Percentiles rank a stretch among this genome's conserved stretches.
phyloP scores from a whole-genome alignment of 1,140 invertebrate genomes.

The Brachionus asplanchnoidis region DNA sequence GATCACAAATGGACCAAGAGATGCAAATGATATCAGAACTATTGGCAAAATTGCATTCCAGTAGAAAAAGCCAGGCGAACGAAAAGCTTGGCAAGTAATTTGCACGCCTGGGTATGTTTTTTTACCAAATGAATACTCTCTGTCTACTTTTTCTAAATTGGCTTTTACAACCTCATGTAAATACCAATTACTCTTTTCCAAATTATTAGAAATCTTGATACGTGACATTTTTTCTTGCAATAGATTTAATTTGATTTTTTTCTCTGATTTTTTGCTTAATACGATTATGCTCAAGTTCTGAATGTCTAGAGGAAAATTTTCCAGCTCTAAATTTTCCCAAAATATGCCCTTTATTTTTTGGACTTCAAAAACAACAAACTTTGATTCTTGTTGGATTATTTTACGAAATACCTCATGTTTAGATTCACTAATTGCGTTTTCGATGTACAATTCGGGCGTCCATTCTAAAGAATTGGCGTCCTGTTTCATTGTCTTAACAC shows the following conservation, averaged over 20 bases:
- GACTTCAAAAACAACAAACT: background rate
- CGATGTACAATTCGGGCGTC: constrained; percentile 19
- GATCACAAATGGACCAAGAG: constrained; percentile 37
- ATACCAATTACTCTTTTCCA: constrained; percentile 36
- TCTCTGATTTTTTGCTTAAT: background rate
- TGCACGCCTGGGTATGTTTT: background rate
- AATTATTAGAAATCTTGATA: constrained; percentile 7
- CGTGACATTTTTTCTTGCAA: background rate
- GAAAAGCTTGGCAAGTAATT: constrained; percentile 19
- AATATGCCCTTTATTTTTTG: constrained; percentile 30
- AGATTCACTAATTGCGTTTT: constrained; percentile 21
- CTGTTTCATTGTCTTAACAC: background rate
- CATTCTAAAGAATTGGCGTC: background rate
- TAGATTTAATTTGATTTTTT: background rate
- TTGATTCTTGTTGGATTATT: background rate
- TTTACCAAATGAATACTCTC: constrained; percentile 22
- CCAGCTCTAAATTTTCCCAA: constrained; percentile 39
- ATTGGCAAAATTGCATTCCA: constrained; percentile 38
- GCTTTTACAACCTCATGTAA: constrained; percentile 21
- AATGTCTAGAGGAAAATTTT: constrained; percentile 40
- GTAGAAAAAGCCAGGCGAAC: constrained; percentile 23
- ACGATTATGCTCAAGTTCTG: constrained; percentile 18
- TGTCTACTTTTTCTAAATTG: background rate
- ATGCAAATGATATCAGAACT: constrained; percentile 5
- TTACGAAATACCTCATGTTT: constrained; percentile 15